phyloP scores from a whole-genome alignment of 2,888 invertebrate genomes.

The Lasioglossum malachurum region DNA sequence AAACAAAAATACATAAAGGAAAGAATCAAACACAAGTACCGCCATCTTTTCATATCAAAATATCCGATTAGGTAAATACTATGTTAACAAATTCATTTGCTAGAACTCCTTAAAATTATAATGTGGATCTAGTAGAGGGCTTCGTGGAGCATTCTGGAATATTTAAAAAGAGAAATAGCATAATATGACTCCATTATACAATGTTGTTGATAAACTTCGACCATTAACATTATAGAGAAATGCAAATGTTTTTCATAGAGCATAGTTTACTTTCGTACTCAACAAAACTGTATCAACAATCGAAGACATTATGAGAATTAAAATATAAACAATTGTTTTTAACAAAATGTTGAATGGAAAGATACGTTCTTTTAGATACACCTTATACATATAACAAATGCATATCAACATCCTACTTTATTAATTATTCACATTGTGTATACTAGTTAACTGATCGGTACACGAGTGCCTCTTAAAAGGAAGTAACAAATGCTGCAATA shows the following conservation, averaged over 20 bases:
- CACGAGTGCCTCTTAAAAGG: slow-evolving; percentile 35
- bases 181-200: not conserved
- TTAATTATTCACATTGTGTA: slow-evolving; percentile 26
- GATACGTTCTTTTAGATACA: not conserved
- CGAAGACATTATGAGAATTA: slow-evolving; percentile 18
- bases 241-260: slow-evolving; percentile 9
- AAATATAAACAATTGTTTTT: slow-evolving; percentile 4
- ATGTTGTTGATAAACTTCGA: not conserved
- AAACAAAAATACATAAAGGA: slow-evolving; percentile 10
- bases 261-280: not conserved
- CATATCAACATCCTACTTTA: slow-evolving; percentile 22
- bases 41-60: slow-evolving; percentile 17
- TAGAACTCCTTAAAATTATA: slow-evolving; percentile 38
- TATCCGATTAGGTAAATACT: slow-evolving; percentile 36
- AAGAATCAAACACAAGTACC: slow-evolving; percentile 14
- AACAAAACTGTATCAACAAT: slow-evolving; percentile 22
- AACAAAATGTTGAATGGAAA: slow-evolving; percentile 18
- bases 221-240: slow-evolving; percentile 15
- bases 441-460: slow-evolving; percentile 39
- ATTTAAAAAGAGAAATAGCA: not conserved
- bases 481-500: slow-evolving; percentile 51
- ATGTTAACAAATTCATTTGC: slow-evolving; percentile 25
- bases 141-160: slow-evolving; percentile 4
- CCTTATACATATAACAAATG: slow-evolving; percentile 46
- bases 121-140: slow-evolving; percentile 20